Base-by-base conservation (phyloP, 2,797 vertebrate species). In the Enteromius fasciolatus region DNA sequence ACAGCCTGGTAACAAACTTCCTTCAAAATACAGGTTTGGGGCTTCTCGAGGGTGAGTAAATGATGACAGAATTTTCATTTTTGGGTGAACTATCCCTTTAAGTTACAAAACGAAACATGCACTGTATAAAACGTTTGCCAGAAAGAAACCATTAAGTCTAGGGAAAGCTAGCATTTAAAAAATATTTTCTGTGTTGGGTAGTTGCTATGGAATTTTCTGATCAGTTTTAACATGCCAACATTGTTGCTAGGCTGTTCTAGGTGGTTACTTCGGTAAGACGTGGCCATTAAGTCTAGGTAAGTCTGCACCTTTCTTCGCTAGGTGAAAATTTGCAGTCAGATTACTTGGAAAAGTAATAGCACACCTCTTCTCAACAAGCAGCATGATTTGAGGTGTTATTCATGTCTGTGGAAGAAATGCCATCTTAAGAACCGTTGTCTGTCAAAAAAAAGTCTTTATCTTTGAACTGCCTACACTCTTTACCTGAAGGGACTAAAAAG, bases 361-460 rank as follows among this genome's bases (percentile, higher is more conserved):
- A 77, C 57, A 63, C 54, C 57, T 76, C 39, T 9, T 28, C 10
- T 63, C 33, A 63, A 63, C 36, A 76, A 28, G 54, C 23, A 12
- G 15, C 54, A 76, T 17, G 36, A 61, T 28, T 25, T 64, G 75
- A 48, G 39, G 74, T 76, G 54, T 61, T 61, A 76, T 77, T 66
- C 44, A 20, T 52, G 63, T 52, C 44, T 12, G 17, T 36, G 23
- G 61, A 8, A 67, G 50, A 76, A 67, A 23, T 10, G 12, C 36
- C 57, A 77, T 64, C 41, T 64, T 31, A 64, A 48, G 41, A 64
- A 59, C 12, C 15, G 4, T 36, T 57, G 52, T 79, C 33, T 54
- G 33, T 28, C 48, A 41, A 57, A 80, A 57, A 44, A 78, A 61
- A 28, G 23, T 18, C 33, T 79, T 68, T 41, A 46, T 70, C 67